Evolutionary conservation across 2,888 invertebrate species (phyloP).

Genomic region (Diarsia dahlii): DNA sequence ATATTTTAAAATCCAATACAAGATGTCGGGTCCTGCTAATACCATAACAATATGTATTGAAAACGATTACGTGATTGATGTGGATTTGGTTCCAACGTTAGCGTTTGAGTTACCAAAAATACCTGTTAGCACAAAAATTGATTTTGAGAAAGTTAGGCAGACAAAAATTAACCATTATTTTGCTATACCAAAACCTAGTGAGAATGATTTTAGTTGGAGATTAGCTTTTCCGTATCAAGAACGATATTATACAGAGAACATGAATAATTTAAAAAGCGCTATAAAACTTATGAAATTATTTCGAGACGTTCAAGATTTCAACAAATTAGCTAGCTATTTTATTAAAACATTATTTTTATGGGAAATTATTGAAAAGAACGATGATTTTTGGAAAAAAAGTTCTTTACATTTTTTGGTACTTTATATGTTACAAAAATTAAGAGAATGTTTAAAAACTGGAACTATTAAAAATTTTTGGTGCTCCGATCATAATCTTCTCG

Average conservation of each 20-base stretch:
- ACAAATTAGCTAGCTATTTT: conserved; percentile 80
- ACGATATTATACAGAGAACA: conserved; percentile 72
- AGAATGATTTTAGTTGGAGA: conserved; percentile 79
- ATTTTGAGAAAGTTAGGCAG: conserved; percentile 69
- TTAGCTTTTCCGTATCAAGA: conserved; percentile 82
- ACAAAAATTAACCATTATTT: conserved; percentile 74
- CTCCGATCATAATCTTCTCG: conserved; percentile 76
- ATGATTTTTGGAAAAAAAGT: conserved; percentile 75
- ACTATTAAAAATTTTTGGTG: conserved; percentile 80
- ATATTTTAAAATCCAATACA: conserved; percentile 71
- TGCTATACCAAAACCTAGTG: conserved; percentile 80
- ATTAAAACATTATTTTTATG: conserved; percentile 82
- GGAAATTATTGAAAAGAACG: conserved; percentile 71
- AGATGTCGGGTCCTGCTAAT: conserved; percentile 79
- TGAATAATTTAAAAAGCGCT: conserved; percentile 78
- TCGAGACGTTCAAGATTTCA: conserved; percentile 79
- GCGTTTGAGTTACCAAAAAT: conserved; percentile 73
- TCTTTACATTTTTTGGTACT: conserved; percentile 76
- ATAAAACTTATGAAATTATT: conserved; percentile 78
- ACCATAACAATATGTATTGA: conserved; percentile 75
- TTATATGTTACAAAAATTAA: conserved; percentile 77
- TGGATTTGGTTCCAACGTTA: conserved; percentile 82
- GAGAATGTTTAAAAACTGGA: conserved; percentile 69
- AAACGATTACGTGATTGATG: conserved; percentile 74
- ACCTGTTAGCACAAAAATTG: conserved; percentile 71